Percentiles rank a stretch among this genome's conserved stretches.
Evolutionary conservation across 2,888 invertebrate species (phyloP).

Genomic region (Miltochrista miniata): DNA sequence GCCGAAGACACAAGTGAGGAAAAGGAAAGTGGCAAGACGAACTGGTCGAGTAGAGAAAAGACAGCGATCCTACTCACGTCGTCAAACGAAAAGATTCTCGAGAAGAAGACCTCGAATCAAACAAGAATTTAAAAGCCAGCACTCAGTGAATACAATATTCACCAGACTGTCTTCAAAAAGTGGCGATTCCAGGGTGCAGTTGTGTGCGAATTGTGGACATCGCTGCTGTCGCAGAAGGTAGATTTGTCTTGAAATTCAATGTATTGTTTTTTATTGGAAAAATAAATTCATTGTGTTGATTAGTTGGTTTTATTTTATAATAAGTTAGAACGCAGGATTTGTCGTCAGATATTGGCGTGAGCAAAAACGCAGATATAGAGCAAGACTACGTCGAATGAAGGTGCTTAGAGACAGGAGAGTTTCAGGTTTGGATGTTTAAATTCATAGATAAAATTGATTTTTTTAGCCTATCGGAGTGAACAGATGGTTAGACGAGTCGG

Average conservation of each 20-base stretch:
- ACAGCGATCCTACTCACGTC: conserved; percentile 26
- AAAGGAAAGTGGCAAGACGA: not conserved
- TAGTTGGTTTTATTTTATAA: conserved; percentile 30
- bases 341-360: conserved; percentile 35
- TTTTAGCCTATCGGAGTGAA: too few species aligned
- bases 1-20: not conserved
- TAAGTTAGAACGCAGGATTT: conserved; percentile 23
- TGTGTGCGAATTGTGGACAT: conserved; percentile 49
- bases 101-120: conserved; percentile 35
- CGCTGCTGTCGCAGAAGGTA: conserved; percentile 66
- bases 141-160: conserved; percentile 50
- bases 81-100: conserved; percentile 27
- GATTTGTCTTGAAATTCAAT: conserved; percentile 37
- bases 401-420: conserved; percentile 3
- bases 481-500: too few species aligned
- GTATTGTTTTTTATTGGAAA: conserved; percentile 18
- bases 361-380: conserved; percentile 6
- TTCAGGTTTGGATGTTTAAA: conserved; percentile 7
- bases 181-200: not conserved
- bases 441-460: not conserved
- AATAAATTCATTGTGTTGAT: conserved; percentile 27
- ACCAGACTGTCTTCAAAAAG: conserved; percentile 41
- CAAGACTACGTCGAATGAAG: conserved; percentile 6
- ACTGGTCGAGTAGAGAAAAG: conserved; percentile 49
- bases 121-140: conserved; percentile 28